Conservation (phyloP, 1,140 invertebrate genomes). For the Bombus difficillimus region DNA sequence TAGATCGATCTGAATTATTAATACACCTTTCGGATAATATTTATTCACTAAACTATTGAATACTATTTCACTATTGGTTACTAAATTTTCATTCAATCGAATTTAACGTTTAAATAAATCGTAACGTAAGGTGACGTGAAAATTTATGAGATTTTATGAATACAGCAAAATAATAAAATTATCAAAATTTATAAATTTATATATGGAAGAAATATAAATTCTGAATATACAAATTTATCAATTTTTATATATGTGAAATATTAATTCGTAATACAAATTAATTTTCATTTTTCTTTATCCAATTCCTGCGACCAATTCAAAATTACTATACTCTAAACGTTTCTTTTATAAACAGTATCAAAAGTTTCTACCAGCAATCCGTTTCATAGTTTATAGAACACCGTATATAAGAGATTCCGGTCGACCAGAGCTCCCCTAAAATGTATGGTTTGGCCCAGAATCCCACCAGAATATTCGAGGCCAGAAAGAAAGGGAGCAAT, state of each 20-base stretch:
- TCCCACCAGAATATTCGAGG: background rate
- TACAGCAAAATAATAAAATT: background rate
- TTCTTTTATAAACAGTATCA: background rate
- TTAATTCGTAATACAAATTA: too few species aligned
- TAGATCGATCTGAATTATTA: background rate
- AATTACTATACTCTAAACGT: background rate
- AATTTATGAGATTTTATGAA: background rate
- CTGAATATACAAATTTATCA: background rate
- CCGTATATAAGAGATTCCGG: background rate
- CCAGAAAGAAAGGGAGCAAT: constrained; percentile 42
- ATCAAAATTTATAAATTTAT: background rate
- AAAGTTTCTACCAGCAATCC: background rate
- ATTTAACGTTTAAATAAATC: background rate
- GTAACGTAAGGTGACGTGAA: background rate
- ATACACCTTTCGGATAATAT: background rate
- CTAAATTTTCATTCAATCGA: background rate
- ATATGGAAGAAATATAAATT: too few species aligned
- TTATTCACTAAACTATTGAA: too few species aligned
- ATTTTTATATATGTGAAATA: background rate
- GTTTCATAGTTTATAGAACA: background rate
- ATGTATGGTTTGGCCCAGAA: constrained; percentile 50
- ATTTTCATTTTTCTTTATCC: background rate
- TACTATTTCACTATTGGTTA: background rate
- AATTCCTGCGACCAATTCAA: background rate
- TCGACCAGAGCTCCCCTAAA: background rate